Percentiles rank a stretch among this genome's conserved stretches.
phyloP scores from a whole-genome alignment of 2,113 vertebrate species.

The Oncorhynchus clarkii region DNA sequence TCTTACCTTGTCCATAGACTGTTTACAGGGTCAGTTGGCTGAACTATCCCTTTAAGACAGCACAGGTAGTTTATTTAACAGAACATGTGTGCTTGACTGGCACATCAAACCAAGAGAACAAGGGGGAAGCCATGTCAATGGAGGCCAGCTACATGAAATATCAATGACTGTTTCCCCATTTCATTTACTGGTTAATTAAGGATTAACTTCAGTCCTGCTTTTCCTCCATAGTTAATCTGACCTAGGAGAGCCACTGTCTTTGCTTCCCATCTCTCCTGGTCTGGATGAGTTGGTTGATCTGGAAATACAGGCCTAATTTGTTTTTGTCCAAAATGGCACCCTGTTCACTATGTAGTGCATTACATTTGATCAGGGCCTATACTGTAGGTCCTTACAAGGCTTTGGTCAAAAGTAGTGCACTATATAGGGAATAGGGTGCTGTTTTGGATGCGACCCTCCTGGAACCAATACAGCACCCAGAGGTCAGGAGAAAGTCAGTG shows the following conservation, averaged over 20 bases:
- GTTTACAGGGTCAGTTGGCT: too few relatives aligned
- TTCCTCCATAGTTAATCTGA: not conserved
- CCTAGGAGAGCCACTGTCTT: not conserved
- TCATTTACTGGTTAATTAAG: not conserved
- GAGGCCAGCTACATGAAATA: not conserved
- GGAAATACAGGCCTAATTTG: too few relatives aligned
- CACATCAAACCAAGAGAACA: not conserved
- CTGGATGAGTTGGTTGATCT: too few relatives aligned
- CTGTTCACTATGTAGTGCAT: too few relatives aligned
- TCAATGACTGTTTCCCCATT: not conserved
- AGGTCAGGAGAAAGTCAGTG: conserved; percentile 21
- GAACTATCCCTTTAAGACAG: not conserved
- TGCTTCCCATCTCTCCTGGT: not conserved
- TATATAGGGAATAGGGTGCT: too few relatives aligned
- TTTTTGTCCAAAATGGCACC: too few relatives aligned
- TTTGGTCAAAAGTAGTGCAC: too few relatives aligned
- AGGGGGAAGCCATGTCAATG: not conserved
- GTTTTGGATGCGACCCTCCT: not conserved
- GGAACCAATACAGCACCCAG: not conserved
- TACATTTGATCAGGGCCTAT: too few relatives aligned
- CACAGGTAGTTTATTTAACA: not conserved
- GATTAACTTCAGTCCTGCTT: not conserved
- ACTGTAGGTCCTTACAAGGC: too few relatives aligned
- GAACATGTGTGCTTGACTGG: not conserved
- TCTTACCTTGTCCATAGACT: too few relatives aligned